Evolutionary conservation across 2,797 vertebrate genomes (phyloP), one percentile per base, ranked within the genome.

Genomic region (Falco peregrinus): DNA sequence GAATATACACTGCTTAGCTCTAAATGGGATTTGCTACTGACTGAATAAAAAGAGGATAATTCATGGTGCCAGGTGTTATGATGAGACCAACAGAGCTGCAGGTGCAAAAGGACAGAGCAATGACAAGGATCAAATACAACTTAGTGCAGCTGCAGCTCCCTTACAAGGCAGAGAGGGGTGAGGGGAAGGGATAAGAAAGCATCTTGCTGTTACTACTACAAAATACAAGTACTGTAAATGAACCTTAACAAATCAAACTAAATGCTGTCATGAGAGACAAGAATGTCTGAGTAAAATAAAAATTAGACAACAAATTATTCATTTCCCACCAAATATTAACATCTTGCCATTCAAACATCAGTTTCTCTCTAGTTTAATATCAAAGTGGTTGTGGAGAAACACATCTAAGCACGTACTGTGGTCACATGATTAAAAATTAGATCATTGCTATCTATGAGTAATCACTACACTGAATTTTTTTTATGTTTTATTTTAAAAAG

Each of bases 11-110:
- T 89, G 77, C 74, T 91, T 82, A 93, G 90, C 94, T 96, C 69
- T 93, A 96, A 97, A 91, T 79, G 89, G 84, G 91, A 95, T 97
- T 93, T 97, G 93, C 94, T 96, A 94, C 84, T 74, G 61, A 91
- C 77, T 84, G 96, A 97, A 96, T 96, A 97, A 97, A 97, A 96
- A 95, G 91, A 95, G 95, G 96, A 95, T 97, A 98, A 98, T 97
- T 97, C 97, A 98, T 93, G 96, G 89, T 93, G 96, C 98, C 97
- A 98, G 98, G 98, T 98, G 98, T 98, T 97, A 96, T 97, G 97
- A 97, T 96, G 97, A 97, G 96, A 96, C 97, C 89, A 94, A 91
- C 84, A 96, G 97, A 98, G 98, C 98, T 99, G 99, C 99, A 99
- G 99, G 98, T 99, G 98, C 98, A 98, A 95, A 97, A 96, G 95